Conservation (phyloP, 2,113 vertebrate genomes). For the Cololabis saira region DNA sequence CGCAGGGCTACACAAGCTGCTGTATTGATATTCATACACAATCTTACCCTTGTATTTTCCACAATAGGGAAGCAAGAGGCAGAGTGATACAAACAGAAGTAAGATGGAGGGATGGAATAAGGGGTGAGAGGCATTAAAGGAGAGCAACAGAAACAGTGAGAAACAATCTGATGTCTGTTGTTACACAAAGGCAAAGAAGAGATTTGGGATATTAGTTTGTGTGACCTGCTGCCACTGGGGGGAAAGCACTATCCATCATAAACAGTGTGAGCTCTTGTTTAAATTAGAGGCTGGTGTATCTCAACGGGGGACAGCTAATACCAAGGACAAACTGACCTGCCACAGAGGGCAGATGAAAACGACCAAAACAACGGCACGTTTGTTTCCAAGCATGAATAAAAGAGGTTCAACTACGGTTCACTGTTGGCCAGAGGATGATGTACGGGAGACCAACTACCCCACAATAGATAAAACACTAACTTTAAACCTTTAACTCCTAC, state of each 20-base stretch:
- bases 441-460: conserved; percentile 19
- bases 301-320: conserved; percentile 40
- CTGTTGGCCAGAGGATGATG: conserved; percentile 28
- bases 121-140: conserved; percentile 31
- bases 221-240: conserved; percentile 61
- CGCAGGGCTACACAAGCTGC: conserved; percentile 19
- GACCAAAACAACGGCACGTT: conserved; percentile 10
- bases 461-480: conserved; percentile 31
- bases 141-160: conserved; percentile 36
- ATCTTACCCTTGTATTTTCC: conserved; percentile 28
- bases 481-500: conserved; percentile 7
- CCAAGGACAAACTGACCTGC: conserved; percentile 46
- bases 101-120: conserved; percentile 3
- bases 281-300: conserved; percentile 33
- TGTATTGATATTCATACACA: conserved; percentile 44
- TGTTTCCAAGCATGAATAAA: conserved; percentile 37
- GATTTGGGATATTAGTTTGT: conserved; percentile 53
- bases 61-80: conserved; percentile 15
- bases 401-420: conserved; percentile 20
- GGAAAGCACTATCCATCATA: conserved; percentile 69
- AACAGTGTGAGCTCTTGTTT: conserved; percentile 41
- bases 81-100: conserved; percentile 17
- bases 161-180: conserved; percentile 47
- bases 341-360: conserved; percentile 24
- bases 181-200: conserved; percentile 40